Evolutionary conservation across 2,113 vertebrate genomes (phyloP).

Genomic region (Leptodactylus fuscus): DNA sequence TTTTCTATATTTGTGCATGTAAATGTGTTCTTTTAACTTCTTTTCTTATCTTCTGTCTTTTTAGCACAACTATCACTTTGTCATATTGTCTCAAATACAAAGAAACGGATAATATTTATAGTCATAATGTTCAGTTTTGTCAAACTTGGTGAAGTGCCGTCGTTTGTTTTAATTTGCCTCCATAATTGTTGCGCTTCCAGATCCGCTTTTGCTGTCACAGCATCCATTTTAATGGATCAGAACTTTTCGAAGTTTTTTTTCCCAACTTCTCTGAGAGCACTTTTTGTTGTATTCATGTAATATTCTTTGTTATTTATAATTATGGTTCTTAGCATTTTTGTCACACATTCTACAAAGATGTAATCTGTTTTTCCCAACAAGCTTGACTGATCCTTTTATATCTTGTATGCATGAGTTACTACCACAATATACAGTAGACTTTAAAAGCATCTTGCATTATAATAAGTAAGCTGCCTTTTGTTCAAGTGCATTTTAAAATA

Average conservation of each 20-base stretch:
- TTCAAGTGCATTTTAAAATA: constrained; percentile 49
- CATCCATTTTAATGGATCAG: constrained; percentile 38
- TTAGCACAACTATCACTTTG: not conserved
- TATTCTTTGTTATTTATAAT: constrained; percentile 54
- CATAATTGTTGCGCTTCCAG: not conserved
- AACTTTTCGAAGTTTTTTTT: constrained; percentile 26
- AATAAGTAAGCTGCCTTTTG: constrained; percentile 54
- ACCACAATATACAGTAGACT: constrained; percentile 50
- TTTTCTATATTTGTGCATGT: no score
- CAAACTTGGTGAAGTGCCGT: constrained; percentile 15
- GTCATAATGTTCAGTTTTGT: not conserved
- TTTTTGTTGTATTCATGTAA: constrained; percentile 52
- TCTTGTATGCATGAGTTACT: constrained; percentile 51
- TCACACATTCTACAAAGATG: constrained; percentile 53
- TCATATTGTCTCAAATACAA: not conserved
- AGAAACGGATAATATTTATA: not conserved
- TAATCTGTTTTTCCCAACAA: constrained; percentile 51
- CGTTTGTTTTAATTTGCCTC: not conserved
- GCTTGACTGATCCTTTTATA: constrained; percentile 56
- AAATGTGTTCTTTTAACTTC: not conserved
- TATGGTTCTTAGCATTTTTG: constrained; percentile 53
- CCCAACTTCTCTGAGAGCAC: not conserved
- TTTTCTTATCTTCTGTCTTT: not conserved
- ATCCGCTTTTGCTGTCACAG: constrained; percentile 12
- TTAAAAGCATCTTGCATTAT: constrained; percentile 56